A percentile compares a stretch with the other conserved stretches of the same genome.
Conservation (phyloP, 1,140 invertebrate species). For the Contarinia nasturtii region DNA sequence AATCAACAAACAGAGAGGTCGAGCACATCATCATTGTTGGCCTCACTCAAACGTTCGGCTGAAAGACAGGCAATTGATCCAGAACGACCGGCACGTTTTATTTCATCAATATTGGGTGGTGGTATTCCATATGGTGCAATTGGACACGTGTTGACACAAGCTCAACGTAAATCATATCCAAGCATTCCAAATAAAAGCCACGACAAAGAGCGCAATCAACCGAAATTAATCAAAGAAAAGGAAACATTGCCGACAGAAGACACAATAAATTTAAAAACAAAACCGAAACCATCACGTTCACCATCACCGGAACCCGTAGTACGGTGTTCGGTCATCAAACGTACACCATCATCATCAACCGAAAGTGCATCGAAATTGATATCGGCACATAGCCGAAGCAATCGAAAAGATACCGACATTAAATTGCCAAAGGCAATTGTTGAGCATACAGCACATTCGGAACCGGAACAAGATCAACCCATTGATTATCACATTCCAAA, state of each 20-base stretch:
- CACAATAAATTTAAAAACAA: conserved; percentile 20
- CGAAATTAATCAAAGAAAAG: neutral
- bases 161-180: conserved; percentile 59
- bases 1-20: neutral
- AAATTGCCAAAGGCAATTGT: conserved; percentile 26
- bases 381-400: conserved; percentile 22
- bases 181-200: conserved; percentile 13
- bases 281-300: conserved; percentile 23
- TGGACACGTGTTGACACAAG: conserved; percentile 50
- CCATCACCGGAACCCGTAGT: conserved; percentile 29
- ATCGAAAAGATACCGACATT: conserved; percentile 27
- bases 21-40: neutral
- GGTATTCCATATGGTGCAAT: conserved; percentile 54
- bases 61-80: neutral
- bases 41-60: neutral
- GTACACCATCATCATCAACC: conserved; percentile 39
- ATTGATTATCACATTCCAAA: conserved; percentile 76
- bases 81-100: conserved; percentile 37
- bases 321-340: conserved; percentile 59
- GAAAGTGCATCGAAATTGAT: neutral
- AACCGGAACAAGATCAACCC: conserved; percentile 57
- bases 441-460: conserved; percentile 22
- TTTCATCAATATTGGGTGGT: conserved; percentile 54
- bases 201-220: conserved; percentile 12
- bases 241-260: conserved; percentile 24